Percentiles rank a stretch among this genome's conserved stretches.
These are phyloP conservation scores for Sterrhoptilus dennistouni DNA, from an alignment of 2,113 vertebrate genomes.

Conservation along the genomic window DNA sequence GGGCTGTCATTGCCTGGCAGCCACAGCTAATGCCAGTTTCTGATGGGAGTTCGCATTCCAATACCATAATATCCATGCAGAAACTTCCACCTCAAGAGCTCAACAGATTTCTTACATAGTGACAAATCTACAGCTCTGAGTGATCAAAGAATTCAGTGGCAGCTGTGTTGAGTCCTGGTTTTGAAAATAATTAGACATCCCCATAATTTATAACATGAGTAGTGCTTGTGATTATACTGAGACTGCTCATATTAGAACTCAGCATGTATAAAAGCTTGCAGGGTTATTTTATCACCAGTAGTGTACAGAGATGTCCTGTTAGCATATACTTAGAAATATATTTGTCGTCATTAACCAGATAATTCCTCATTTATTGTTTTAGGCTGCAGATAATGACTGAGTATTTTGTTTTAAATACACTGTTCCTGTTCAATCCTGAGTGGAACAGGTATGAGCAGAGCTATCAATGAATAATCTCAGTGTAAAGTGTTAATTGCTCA, in stretches of 20 bases:
- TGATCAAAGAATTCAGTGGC: neutral
- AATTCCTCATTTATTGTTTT: neutral
- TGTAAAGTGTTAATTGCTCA: neutral
- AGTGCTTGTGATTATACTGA: neutral
- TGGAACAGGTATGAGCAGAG: neutral
- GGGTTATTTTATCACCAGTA: neutral
- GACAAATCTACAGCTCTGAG: neutral
- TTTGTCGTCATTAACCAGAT: neutral
- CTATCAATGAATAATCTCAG: neutral
- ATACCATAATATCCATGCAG: neutral
- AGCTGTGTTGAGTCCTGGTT: neutral
- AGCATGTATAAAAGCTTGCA: neutral
- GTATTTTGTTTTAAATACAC: neutral
- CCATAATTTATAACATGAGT: neutral
- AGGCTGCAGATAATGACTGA: neutral
- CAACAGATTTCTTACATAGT: neutral
- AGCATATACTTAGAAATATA: neutral
- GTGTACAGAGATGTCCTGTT: neutral
- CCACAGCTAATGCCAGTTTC: neutral
- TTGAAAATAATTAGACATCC: neutral
- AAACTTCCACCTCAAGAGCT: neutral
- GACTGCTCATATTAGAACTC: neutral
- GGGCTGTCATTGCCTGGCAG: neutral
- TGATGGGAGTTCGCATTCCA: neutral
- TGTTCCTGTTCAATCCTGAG: neutral